Conservation (phyloP, 2,888 invertebrate genomes). For the Brachynemurus nebulosus region DNA sequence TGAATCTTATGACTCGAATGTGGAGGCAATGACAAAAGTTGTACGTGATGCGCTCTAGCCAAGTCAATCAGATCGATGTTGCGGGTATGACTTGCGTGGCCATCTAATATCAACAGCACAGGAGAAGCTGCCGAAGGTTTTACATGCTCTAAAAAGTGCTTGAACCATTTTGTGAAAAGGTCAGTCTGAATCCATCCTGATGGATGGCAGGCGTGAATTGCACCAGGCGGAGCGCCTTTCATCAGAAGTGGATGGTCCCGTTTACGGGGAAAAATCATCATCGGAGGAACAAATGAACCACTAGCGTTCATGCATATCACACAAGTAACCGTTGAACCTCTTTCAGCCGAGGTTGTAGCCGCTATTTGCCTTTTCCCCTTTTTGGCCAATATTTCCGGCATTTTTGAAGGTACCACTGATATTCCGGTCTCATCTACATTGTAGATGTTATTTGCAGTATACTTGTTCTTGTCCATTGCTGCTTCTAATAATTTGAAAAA, state of each 20-base stretch:
- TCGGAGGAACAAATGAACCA: constrained; percentile 26
- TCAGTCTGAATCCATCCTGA: constrained; percentile 16
- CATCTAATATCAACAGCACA: constrained; percentile 21
- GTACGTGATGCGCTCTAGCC: constrained; percentile 24
- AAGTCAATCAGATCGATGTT: constrained; percentile 24
- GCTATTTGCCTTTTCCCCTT: constrained; percentile 25
- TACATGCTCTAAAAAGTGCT: constrained; percentile 15
- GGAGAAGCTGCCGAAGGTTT: constrained; percentile 15
- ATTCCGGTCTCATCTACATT: constrained; percentile 28
- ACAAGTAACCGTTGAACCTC: constrained; percentile 23
- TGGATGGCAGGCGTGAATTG: constrained; percentile 17
- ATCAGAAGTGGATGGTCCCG: constrained; percentile 21
- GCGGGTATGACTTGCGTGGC: constrained; percentile 22
- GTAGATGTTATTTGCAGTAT: constrained; percentile 20
- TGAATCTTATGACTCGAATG: constrained; percentile 26
- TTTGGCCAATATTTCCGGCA: constrained; percentile 21
- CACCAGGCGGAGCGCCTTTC: constrained; percentile 21
- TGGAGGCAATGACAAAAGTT: constrained; percentile 24
- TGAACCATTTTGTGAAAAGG: constrained; percentile 16
- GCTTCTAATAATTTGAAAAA: constrained; percentile 20
- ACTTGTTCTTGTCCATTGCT: constrained; percentile 14
- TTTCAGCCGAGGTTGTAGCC: constrained; percentile 23
- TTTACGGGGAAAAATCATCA: constrained; percentile 25
- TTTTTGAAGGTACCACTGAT: constrained; percentile 22
- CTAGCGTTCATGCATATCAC: constrained; percentile 22